Evolutionary conservation across 2,797 vertebrate species (phyloP), one percentile per base, ranked within the genome.

Genomic region (Intellagama lesueurii): DNA sequence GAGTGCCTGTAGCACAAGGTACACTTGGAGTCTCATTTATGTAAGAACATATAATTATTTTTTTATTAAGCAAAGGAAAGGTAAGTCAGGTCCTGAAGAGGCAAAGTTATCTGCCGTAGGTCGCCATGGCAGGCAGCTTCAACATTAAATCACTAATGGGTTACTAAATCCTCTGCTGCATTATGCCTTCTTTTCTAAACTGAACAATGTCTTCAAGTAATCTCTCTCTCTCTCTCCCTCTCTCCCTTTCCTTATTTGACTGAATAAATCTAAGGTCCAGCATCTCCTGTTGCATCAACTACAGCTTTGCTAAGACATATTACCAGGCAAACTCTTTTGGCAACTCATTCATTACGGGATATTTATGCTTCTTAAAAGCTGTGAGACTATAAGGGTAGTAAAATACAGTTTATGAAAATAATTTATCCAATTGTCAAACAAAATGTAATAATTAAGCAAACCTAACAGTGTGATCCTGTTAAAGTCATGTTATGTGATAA

Each of bases 271-370:
- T 69, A 49, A 87, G 22, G 30, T 79, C 79, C 85, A 52, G 5
- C 17, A 56, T 86, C 78, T 72, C 72, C 68, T 44, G 35, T 81
- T 88, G 32, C 81, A 68, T 64, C 69, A 88, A 49, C 52, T 75
- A 82, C 69, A 75, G 64, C 75, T 28, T 88, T 82, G 26, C 66
- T 88, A 82, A 88, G 75, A 88, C 73, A 82, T 82, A 35, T 75
- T 88, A 75, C 69, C 35, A 75, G 35, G 69, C 52, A 11, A 75
- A 82, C 52, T 32, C 52, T 82, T 64, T 47, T 64, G 49, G 56
- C 52, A 72, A 73, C 35, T 64, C 69, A 81, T 87, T 87, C 32
- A 87, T 73, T 64, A 87, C 49, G 64, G 69, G 44, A 44, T 19
- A 47, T 87, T 81, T 60, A 60, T 75, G 49, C 64, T 75, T 73